Evolutionary conservation across 2,888 invertebrate species (phyloP), one percentile per base, ranked within the genome.

Genomic region (Pandemis cinnamomeana): DNA sequence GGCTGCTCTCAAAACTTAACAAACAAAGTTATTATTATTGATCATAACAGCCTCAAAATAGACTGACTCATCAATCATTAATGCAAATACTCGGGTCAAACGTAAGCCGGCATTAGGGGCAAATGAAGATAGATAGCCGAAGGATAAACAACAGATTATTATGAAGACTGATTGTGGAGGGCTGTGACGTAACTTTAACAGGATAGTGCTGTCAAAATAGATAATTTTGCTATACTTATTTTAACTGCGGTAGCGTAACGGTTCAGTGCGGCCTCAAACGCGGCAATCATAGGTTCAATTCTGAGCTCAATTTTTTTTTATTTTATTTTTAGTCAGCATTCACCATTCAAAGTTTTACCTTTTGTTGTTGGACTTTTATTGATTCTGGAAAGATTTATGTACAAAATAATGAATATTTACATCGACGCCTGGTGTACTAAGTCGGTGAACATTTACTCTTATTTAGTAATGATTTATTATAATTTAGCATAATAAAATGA

Each of bases 51-150:
- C 27, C 66, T 66, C 51, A 51, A 44, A 67, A 60, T 58, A 51
- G 44, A 61, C 41, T 15, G 41, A 66, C 53, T 72, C 75, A 75
- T 75, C 75, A 72, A 75, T 75, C 75, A 72, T 55, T 51, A 69
- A 71, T 75, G 75, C 75, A 67, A 75, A 72, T 75, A 70, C 69
- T 75, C 60, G 67, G 67, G 67, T 67, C 67, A 42, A 60, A 20
- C 71, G 67, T 71, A 67, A 71, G 64, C 66, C 71, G 13, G 51
- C 71, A 72, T 72, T 72, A 72, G 15, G 46, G 7, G 13, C 55
- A 71, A 72, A 76, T 73, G 71, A 76, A 73, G 76, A 76, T 64
- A 60, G 73, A 76, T 76, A 64, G 76, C 44, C 42, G 27, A n/a
- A 13, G 20, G 58, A 72, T 72, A 72, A 72, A 72, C 62, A 72